Conservation (phyloP, 2,888 invertebrate species). For the Brassicogethes aeneus region DNA sequence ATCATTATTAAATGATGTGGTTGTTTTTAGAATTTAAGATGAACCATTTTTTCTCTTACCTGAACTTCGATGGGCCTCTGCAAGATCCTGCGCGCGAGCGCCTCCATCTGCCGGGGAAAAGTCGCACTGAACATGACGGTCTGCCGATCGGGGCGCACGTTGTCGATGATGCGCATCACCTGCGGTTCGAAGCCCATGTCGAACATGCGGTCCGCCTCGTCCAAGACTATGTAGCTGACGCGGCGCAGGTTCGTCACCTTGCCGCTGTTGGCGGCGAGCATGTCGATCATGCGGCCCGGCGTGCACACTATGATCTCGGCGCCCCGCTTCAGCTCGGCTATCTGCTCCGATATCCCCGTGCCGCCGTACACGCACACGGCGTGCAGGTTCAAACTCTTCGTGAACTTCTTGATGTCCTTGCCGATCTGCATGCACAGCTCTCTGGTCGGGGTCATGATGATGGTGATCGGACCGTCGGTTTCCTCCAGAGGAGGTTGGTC, state of each 20-base stretch:
- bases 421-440: conserved; percentile 99
- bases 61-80: conserved; percentile 95
- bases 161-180: conserved; percentile 96
- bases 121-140: conserved; percentile 99
- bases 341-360: conserved; percentile 88
- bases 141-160: conserved; percentile 92
- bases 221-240: conserved; percentile 94
- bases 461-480: conserved; percentile 92
- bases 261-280: conserved; percentile 97
- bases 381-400: conserved; percentile 74
- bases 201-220: conserved; percentile 99
- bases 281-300: conserved; percentile 99
- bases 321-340: conserved; percentile 88
- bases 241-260: conserved; percentile 95
- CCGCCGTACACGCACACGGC: conserved; percentile 98
- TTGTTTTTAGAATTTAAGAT: no score
- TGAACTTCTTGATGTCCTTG: conserved; percentile 90
- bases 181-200: conserved; percentile 99
- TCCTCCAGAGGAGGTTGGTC: conserved; percentile 93
- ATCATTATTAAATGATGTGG: no score
- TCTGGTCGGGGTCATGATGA: conserved; percentile 97
- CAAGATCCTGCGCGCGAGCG: conserved; percentile 85
- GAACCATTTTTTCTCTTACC: no score
- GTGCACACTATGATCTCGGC: conserved; percentile 99
- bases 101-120: conserved; percentile 99